These are phyloP conservation scores for Xerus inauris DNA, from an alignment of 2,113 vertebrate species.

Conservation along the genomic window DNA sequence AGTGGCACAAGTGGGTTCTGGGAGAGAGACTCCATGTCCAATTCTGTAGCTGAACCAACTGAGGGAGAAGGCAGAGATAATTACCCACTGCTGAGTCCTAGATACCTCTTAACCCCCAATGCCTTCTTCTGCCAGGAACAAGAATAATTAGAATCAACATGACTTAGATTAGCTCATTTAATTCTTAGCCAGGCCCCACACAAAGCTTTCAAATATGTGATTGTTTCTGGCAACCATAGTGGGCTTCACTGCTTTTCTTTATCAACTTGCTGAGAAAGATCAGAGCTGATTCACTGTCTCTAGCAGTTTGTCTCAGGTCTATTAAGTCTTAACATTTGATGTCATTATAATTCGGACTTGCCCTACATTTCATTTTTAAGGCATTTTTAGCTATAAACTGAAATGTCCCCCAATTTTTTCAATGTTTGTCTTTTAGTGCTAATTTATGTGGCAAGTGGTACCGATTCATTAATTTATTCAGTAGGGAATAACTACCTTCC, in stretches of 20 bases:
- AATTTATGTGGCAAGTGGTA: background rate
- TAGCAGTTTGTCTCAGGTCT: background rate
- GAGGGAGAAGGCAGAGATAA: background rate
- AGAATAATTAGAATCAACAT: background rate
- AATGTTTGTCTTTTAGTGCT: conserved; percentile 26
- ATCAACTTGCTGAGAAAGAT: background rate
- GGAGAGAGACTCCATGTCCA: background rate
- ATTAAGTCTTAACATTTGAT: background rate
- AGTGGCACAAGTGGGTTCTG: background rate
- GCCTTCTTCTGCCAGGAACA: background rate
- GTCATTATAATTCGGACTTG: background rate
- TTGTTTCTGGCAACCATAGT: background rate
- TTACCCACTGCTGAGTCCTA: background rate
- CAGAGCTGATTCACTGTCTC: background rate
- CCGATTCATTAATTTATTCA: background rate
- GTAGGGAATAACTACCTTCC: background rate
- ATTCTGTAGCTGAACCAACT: background rate
- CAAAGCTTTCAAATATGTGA: background rate
- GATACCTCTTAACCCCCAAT: background rate
- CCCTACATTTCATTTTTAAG: background rate
- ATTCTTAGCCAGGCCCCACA: background rate
- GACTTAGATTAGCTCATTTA: background rate
- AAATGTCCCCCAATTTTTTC: background rate
- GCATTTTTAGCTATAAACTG: background rate
- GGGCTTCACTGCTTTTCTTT: background rate